Conservation (phyloP, 1,140 invertebrate species). For the Pseudomyrmex concolor region DNA sequence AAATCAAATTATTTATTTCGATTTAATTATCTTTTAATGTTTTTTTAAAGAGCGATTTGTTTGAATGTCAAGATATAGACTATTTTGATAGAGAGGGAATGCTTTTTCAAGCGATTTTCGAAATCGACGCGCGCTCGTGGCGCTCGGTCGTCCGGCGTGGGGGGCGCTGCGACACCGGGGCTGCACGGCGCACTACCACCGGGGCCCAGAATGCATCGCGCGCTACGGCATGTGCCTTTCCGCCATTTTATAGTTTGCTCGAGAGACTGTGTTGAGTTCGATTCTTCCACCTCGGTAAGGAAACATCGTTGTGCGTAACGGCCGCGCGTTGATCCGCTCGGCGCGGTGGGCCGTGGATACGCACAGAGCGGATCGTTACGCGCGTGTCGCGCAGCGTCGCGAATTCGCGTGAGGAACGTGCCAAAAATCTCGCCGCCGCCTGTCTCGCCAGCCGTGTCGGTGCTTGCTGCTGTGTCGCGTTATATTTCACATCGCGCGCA, state of each 20-base stretch:
- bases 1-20: too few relatives aligned
- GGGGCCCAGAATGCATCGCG: slow-evolving; percentile 86
- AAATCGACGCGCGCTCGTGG: slow-evolving; percentile 45
- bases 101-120: neutral
- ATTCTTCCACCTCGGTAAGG: slow-evolving; percentile 84
- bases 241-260: slow-evolving; percentile 89
- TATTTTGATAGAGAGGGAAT: neutral
- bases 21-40: too few relatives aligned
- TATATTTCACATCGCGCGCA: slow-evolving; percentile 41
- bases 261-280: slow-evolving; percentile 88
- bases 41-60: too few relatives aligned
- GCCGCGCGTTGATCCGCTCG: slow-evolving; percentile 68
- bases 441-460: slow-evolving; percentile 41
- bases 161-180: slow-evolving; percentile 47
- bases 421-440: slow-evolving; percentile 34
- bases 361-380: slow-evolving; percentile 54
- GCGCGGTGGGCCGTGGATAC: slow-evolving; percentile 30
- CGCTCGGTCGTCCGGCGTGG: neutral
- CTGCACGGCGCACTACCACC: slow-evolving; percentile 67
- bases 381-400: slow-evolving; percentile 35
- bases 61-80: too few relatives aligned
- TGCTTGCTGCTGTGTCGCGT: slow-evolving; percentile 30
- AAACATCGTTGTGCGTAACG: slow-evolving; percentile 70
- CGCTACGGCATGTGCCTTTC: slow-evolving; percentile 88
- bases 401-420: slow-evolving; percentile 36